Evolutionary conservation across 2,113 vertebrate species (phyloP), one percentile per base, ranked within the genome.

Genomic region (Xenus cinereus): DNA sequence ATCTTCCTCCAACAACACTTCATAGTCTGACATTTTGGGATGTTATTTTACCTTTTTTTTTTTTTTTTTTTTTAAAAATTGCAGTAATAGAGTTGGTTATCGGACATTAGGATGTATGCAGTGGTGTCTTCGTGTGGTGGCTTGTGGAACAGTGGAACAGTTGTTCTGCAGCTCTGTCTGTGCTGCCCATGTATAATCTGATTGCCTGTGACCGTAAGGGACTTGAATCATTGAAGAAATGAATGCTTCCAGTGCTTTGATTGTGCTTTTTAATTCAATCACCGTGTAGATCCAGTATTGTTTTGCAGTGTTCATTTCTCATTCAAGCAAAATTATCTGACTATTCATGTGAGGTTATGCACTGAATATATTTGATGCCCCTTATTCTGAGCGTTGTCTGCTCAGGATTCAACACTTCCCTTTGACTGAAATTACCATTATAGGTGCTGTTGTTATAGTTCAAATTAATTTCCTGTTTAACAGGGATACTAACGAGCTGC

Each of bases 391-490:
- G 83, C 76, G 33, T 89, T 94, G 51, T 87, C 76, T 87, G 53
- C 69, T 87, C 45, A 32, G 89, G 60, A 82, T 89, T 93, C 89
- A 82, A 8, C 45, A 20, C 35, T 82, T 94, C 46, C 48, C 56
- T 95, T 84, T 53, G 51, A 33, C 84, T 91, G 89, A 87, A 91
- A 76, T 87, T 76, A 48, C 69, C 71, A 22, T 89, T 84, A 41
- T 53, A 64, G 91, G 69, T 89, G 84, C 87, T 87, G 91, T 87
- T 95, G 93, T 78, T 60, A 27, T 24, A 35, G 69, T 93, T 87
- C 91, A 92, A 76, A 89, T 91, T 92, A 95, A 91, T 97, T 91
- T 89, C 73, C 87, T 89, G 43, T 91, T 93, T 68, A 87, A 79
- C 60, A 75, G 62, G 67, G 60, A 60, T 56, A 7, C 80, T 95